Evolutionary conservation across 2,797 vertebrate species (phyloP).

Genomic region (Rhabdomys pumilio): DNA sequence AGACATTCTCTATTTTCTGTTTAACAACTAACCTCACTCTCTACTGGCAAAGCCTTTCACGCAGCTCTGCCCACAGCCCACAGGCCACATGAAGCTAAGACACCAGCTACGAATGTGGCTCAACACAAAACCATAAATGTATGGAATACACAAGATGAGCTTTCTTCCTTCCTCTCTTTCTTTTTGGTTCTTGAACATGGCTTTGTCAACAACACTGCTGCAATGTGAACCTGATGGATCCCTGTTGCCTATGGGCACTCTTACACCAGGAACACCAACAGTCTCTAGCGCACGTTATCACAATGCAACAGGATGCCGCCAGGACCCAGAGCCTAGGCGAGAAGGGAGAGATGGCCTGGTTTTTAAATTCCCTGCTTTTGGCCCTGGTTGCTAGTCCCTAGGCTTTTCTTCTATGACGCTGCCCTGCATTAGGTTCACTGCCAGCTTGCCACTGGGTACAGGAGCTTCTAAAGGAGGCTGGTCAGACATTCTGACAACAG

Average conservation of each 20-base stretch:
- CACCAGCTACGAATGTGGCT: neutral
- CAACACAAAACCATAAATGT: neutral
- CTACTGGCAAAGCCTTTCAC: slow-evolving; percentile 43
- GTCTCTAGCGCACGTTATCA: neutral
- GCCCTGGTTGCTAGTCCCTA: neutral
- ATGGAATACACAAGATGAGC: neutral
- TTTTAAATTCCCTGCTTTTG: neutral
- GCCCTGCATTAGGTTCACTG: neutral
- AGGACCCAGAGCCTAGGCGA: neutral
- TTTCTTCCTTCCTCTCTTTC: neutral
- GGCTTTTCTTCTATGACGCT: neutral
- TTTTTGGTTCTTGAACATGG: neutral
- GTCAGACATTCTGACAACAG: neutral
- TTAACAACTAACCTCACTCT: neutral
- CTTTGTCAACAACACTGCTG: neutral
- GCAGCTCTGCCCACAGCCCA: neutral
- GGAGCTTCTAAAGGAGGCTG: neutral
- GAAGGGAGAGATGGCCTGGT: neutral
- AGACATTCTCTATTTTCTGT: neutral
- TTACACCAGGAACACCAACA: slow-evolving; percentile 44
- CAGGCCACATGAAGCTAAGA: neutral
- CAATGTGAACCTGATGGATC: neutral
- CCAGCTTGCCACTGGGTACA: neutral
- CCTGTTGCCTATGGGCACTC: neutral
- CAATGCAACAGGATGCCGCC: neutral